Base-by-base conservation (phyloP, 1,140 invertebrate genomes). In the Pseudobourletiella spinata region DNA sequence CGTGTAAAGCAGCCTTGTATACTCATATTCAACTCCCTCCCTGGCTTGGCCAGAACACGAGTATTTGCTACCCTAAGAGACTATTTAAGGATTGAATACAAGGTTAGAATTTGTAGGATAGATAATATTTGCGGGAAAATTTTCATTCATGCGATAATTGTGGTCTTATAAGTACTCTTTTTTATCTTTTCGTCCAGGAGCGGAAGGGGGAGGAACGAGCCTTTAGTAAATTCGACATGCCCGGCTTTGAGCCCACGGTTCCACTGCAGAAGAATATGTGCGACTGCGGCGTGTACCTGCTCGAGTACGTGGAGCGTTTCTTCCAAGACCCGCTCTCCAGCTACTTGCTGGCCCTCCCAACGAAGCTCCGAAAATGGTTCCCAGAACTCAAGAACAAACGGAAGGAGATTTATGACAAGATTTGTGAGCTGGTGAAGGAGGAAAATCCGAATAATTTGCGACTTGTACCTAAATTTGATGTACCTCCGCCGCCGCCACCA, bases 191-290 rank as follows among this genome's bases (percentile, higher is more conserved):
- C n/a, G n/a, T n/a, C n/a, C 26, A 61, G 64, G 29, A 43, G 2
- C 94, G 91, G 70, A 79, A 78, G 63, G 71, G 78, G 76, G 48
- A 73, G 63, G 61, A 62, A 20, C 63, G 81, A 77, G 72, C 83
- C 79, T 91, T 90, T 73, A 84, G 82, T 29, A 89, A 87, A 74
- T 82, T 87, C 71, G 86, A 84, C 22, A 88, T 93, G 57, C 88
- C 86, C 72, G 91, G 91, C 2, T 82, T 83, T 52, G 84, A 82
- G 71, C 87, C 89, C 0, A 90, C 89, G 79, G 89, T 95, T 61
- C 95, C 95, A 20, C 92, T 96, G 73, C 96, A 99, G 79, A 91
- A 86, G 62, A 98, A 98, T 79, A 94, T 87, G 73, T 91, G 87
- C 39, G 96, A 99, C 76, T 99, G 96, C 79, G 96, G 96, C 2